These are phyloP conservation scores for Melanitta fusca DNA, from an alignment of 2,797 vertebrate species.

Conservation along the genomic window DNA sequence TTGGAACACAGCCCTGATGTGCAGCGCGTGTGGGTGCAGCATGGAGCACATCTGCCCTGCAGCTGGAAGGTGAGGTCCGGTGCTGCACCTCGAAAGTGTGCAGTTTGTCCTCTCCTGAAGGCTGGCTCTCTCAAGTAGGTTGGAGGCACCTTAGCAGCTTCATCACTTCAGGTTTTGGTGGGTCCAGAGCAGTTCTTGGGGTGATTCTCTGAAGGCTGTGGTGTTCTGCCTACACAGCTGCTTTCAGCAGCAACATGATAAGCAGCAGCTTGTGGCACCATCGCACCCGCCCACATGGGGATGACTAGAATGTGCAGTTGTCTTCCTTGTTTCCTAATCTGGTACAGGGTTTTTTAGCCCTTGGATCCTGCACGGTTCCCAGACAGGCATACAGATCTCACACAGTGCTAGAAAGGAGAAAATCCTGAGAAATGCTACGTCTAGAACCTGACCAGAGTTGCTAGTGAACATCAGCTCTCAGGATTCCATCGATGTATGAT, in stretches of 20 bases:
- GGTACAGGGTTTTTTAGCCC: constrained; percentile 27
- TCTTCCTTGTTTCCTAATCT: constrained; percentile 67
- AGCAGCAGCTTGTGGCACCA: constrained; percentile 53
- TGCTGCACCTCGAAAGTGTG: not conserved
- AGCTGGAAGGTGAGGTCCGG: not conserved
- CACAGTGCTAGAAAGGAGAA: not conserved
- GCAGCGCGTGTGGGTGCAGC: not conserved
- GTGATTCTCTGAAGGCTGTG: not conserved
- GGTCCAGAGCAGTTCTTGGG: not conserved
- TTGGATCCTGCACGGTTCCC: not conserved
- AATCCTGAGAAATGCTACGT: not conserved
- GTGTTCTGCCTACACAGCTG: not conserved
- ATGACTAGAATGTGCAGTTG: constrained; percentile 62
- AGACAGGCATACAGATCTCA: not conserved
- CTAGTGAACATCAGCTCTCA: not conserved
- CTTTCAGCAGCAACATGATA: constrained; percentile 30
- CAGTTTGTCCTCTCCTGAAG: not conserved
- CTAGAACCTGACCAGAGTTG: not conserved
- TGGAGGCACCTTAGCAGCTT: not conserved
- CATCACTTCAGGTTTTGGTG: not conserved
- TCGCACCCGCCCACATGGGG: constrained; percentile 6
- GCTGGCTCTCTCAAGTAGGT: not conserved
- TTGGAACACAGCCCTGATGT: not conserved
- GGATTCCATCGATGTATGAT: not conserved
- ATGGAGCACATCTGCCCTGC: not conserved